These are phyloP conservation scores for Galeopterus variegatus DNA, from an alignment of 2,113 vertebrate species.

Conservation along the genomic window DNA sequence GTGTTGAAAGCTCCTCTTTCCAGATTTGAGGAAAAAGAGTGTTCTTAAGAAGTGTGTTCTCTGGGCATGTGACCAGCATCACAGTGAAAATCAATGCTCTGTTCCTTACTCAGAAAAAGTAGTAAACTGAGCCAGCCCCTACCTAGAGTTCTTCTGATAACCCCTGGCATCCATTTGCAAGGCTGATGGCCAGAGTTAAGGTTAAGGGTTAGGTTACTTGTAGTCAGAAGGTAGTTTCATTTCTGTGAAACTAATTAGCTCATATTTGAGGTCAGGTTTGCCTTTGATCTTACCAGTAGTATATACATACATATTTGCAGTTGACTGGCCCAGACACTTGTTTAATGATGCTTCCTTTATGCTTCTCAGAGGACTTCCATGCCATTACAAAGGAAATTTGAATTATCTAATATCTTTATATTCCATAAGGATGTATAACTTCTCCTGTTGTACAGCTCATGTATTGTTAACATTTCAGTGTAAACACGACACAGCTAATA, in stretches of 20 bases:
- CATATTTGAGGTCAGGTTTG: background rate
- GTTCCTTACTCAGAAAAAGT: background rate
- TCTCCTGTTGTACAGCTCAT: background rate
- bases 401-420: background rate
- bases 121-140: background rate
- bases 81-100: background rate
- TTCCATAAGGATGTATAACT: background rate
- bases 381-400: slow-evolving; percentile 26
- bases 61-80: background rate
- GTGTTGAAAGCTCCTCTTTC: background rate
- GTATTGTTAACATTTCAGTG: background rate
- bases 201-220: background rate
- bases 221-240: background rate
- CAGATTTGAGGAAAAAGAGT: background rate
- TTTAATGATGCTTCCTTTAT: slow-evolving; percentile 44
- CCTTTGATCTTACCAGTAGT: background rate
- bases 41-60: background rate
- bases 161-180: background rate
- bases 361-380: background rate
- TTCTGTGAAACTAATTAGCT: slow-evolving; percentile 9
- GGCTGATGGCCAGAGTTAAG: background rate
- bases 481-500: background rate
- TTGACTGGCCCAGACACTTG: background rate
- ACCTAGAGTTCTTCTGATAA: background rate
- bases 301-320: background rate